Conservation (phyloP, 92 coral and sea anemone genomes). For the Siderastrea siderea region DNA sequence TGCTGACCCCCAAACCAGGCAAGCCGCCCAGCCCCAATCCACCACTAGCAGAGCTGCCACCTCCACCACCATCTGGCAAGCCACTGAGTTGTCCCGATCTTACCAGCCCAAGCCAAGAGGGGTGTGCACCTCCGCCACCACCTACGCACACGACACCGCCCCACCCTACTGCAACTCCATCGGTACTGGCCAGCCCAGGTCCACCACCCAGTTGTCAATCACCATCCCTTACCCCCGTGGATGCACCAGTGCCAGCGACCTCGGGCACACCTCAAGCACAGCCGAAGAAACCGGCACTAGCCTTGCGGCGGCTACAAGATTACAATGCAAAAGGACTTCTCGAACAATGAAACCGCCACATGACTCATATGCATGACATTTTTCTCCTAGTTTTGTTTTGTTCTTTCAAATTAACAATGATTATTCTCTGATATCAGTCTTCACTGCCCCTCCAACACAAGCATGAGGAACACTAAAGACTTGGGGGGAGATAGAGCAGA, state of each 20-base stretch:
- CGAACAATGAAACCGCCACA: slow-evolving; percentile 4
- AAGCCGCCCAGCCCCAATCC: background rate
- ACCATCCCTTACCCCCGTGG: too few species aligned
- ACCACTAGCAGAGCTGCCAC: background rate
- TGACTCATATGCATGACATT: slow-evolving; percentile 14
- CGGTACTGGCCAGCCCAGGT: too few species aligned
- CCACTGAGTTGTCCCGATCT: background rate
- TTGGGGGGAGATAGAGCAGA: slow-evolving; percentile 37
- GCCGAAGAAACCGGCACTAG: slow-evolving; percentile 17
- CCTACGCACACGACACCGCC: too few species aligned
- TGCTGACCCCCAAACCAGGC: background rate
- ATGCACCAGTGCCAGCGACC: too few species aligned
- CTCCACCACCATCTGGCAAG: background rate
- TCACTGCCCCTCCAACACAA: slow-evolving; percentile 1
- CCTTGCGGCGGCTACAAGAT: slow-evolving; percentile 35
- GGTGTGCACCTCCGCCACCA: background rate
- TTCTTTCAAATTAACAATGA: background rate
- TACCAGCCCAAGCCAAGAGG: background rate
- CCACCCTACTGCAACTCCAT: too few species aligned
- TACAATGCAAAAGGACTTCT: slow-evolving; percentile 28
- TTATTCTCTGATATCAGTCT: background rate
- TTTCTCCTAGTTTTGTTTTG: slow-evolving; percentile 1
- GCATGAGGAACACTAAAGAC: slow-evolving; percentile 46
- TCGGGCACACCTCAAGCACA: too few species aligned
- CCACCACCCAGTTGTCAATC: too few species aligned